Percentiles rank a stretch among this genome's conserved stretches.
phyloP scores from a whole-genome alignment of 2,797 vertebrate species.

The Anguilla anguilla region DNA sequence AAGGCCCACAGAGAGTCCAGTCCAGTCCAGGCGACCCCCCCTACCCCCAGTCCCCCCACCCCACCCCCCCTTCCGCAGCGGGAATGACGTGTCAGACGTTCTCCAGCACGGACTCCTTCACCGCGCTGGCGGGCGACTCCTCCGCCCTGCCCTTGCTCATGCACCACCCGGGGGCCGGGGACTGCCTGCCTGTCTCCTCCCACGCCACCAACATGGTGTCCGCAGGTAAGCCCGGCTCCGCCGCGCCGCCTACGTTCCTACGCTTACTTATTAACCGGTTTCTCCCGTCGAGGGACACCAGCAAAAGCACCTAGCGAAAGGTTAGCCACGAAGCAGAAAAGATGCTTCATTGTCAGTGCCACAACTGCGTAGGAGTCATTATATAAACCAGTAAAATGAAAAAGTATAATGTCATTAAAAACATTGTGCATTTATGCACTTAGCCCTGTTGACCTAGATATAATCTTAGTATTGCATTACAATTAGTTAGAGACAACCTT shows the following conservation, averaged over 20 bases:
- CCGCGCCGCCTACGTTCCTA: background rate
- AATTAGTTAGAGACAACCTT: background rate
- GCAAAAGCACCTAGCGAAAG: background rate
- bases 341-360: background rate
- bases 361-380: conserved; percentile 1
- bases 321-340: background rate
- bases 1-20: conserved; percentile 10
- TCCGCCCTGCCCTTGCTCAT: conserved; percentile 89
- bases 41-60: background rate
- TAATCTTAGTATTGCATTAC: background rate
- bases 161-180: conserved; percentile 84
- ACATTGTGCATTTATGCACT: background rate
- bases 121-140: conserved; percentile 82
- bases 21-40: background rate
- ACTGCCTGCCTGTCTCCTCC: conserved; percentile 86
- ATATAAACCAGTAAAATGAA: background rate
- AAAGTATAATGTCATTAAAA: background rate
- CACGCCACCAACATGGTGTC: conserved; percentile 90
- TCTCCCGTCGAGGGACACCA: background rate
- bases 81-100: conserved; percentile 92
- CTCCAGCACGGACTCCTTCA: conserved; percentile 83
- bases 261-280: background rate
- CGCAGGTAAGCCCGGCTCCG: conserved; percentile 74
- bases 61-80: background rate
- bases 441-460: background rate